phyloP scores from a whole-genome alignment of 2,113 vertebrate species.

The Atrichornis clamosus region DNA sequence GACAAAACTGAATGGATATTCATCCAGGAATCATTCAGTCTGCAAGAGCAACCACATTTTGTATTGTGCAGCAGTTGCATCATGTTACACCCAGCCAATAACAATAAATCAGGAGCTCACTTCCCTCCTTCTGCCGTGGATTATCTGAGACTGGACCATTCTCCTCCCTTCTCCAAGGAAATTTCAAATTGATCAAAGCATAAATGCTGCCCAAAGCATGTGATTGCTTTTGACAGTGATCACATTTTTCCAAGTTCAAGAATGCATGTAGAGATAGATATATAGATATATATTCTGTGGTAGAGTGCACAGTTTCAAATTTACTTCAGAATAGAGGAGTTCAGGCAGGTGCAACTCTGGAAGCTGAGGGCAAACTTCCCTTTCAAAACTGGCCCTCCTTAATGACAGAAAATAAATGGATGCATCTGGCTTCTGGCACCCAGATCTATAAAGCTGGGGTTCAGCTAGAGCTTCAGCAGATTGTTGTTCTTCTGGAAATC shows the following conservation, averaged over 20 bases:
- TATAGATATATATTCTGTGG: background rate
- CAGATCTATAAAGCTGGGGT: background rate
- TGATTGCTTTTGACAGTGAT: background rate
- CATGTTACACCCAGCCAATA: background rate
- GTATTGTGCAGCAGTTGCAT: background rate
- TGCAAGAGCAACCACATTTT: background rate
- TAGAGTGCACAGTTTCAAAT: background rate
- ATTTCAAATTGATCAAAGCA: background rate
- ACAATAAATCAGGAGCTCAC: background rate
- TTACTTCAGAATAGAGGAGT: background rate
- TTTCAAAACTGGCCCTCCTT: background rate
- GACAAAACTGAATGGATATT: background rate
- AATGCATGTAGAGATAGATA: background rate
- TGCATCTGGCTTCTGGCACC: background rate
- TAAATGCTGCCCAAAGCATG: background rate
- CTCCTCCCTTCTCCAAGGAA: background rate
- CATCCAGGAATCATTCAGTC: background rate
- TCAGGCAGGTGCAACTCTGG: background rate
- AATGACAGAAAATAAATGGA: background rate
- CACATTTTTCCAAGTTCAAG: background rate
- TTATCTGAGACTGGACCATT: background rate
- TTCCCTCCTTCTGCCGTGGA: background rate
- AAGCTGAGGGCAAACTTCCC: background rate
- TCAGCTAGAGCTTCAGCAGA: background rate
- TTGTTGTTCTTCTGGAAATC: background rate